Percentiles rank a stretch among this genome's conserved stretches.
phyloP scores from a whole-genome alignment of 1,140 invertebrate species.

The Diorhabda elongata region DNA sequence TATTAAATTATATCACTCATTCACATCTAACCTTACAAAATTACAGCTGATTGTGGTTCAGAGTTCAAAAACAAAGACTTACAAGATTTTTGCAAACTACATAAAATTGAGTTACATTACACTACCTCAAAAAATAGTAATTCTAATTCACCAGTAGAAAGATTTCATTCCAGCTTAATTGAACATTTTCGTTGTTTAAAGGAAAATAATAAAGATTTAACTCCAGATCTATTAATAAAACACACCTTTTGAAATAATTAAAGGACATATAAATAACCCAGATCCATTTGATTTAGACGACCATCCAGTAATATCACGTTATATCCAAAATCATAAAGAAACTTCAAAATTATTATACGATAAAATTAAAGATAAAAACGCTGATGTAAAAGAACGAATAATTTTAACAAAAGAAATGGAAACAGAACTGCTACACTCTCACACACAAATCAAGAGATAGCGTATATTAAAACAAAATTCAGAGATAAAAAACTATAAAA shows the following conservation, averaged over 20 bases:
- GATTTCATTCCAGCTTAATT: constrained; percentile 32
- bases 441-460: no score
- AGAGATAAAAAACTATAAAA: no score
- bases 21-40: constrained; percentile 28
- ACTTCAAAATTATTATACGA: no score
- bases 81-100: background rate
- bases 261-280: background rate
- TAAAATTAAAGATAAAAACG: no score
- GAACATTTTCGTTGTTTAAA: constrained; percentile 31
- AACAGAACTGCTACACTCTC: no score
- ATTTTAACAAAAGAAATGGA: no score
- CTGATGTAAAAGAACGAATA: no score
- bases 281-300: no score
- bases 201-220: constrained; percentile 19
- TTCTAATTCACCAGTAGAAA: constrained; percentile 25
- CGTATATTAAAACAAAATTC: no score
- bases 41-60: constrained; percentile 22
- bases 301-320: no score
- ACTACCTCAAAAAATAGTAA: background rate
- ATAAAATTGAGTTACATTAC: constrained; percentile 8
- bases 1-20: constrained; percentile 25
- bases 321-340: no score
- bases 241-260: no score
- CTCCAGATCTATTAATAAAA: constrained; percentile 15
- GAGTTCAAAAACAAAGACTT: constrained; percentile 26